Evolutionary conservation across 1,140 invertebrate species (phyloP).

Genomic region (Neoseiulus cucumeris): DNA sequence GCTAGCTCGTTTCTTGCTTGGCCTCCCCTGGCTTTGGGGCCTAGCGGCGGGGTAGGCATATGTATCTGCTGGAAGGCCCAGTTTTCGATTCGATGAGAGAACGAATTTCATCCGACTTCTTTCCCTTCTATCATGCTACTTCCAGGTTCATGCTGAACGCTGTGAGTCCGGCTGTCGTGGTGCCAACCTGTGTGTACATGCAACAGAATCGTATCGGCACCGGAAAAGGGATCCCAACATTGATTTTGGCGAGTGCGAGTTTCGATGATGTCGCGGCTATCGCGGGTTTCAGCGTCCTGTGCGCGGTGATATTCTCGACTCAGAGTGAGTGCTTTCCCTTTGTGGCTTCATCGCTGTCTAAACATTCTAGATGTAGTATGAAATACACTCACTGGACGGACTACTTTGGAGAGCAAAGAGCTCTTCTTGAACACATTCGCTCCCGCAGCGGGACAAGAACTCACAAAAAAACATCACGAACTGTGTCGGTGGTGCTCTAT

Average conservation of each 20-base stretch:
- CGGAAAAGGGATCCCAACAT: constrained; percentile 77
- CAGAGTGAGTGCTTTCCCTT: no score
- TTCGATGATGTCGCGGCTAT: constrained; percentile 62
- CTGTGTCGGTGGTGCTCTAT: no score
- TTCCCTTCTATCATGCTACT: neutral
- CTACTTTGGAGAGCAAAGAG: no score
- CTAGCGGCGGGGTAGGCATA: constrained; percentile 72
- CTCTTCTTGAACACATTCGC: no score
- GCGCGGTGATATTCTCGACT: neutral
- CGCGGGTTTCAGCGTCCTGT: constrained; percentile 66
- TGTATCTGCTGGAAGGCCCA: neutral
- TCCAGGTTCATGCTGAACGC: constrained; percentile 65
- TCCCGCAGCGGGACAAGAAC: no score
- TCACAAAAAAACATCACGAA: no score
- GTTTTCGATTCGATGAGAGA: neutral
- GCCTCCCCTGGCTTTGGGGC: constrained; percentile 65
- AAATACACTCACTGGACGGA: no score
- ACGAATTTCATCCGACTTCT: constrained; percentile 18
- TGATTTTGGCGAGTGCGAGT: constrained; percentile 79
- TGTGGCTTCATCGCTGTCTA: no score
- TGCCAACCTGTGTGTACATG: constrained; percentile 64
- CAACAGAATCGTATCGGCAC: constrained; percentile 65
- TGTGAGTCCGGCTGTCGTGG: constrained; percentile 82
- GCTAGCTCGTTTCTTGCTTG: constrained; percentile 47
- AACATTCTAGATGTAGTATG: no score